Percentiles rank a stretch among this genome's conserved stretches.
Evolutionary conservation across 2,888 invertebrate species (phyloP).

Genomic region (Rapana venosa): DNA sequence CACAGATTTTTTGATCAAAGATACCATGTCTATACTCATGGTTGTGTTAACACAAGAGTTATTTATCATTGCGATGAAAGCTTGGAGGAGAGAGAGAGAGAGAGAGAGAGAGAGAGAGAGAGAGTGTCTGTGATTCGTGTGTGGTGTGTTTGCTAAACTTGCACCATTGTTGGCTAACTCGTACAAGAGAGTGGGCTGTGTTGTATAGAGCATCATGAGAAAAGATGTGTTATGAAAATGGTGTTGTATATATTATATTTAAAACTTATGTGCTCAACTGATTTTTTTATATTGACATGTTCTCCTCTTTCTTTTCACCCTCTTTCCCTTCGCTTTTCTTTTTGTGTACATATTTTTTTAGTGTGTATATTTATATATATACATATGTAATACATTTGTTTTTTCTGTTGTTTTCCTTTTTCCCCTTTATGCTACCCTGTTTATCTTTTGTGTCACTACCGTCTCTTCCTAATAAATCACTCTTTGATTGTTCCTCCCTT

Average conservation of each 20-base stretch:
- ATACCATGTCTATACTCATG: background rate
- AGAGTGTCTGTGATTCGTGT: background rate
- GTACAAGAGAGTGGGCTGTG: background rate
- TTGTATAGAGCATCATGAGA: background rate
- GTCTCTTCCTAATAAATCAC: too few relatives aligned
- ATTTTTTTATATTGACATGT: background rate
- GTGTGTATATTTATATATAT: background rate
- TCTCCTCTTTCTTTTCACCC: background rate
- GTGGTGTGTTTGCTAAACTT: conserved; percentile 8
- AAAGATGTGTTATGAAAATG: background rate
- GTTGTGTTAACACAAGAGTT: background rate
- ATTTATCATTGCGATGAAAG: background rate
- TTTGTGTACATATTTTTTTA: background rate
- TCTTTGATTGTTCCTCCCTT: too few relatives aligned
- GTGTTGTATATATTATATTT: background rate
- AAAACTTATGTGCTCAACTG: background rate
- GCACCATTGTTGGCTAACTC: background rate
- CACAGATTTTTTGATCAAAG: too few relatives aligned
- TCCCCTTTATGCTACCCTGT: background rate
- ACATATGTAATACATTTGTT: too few relatives aligned
- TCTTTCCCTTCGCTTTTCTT: background rate
- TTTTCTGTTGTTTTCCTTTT: background rate
- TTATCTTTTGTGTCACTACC: background rate
- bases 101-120: background rate
- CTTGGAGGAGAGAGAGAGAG: background rate